phyloP scores from a whole-genome alignment of 2,888 invertebrate genomes.

The Acrobasis consociella region DNA sequence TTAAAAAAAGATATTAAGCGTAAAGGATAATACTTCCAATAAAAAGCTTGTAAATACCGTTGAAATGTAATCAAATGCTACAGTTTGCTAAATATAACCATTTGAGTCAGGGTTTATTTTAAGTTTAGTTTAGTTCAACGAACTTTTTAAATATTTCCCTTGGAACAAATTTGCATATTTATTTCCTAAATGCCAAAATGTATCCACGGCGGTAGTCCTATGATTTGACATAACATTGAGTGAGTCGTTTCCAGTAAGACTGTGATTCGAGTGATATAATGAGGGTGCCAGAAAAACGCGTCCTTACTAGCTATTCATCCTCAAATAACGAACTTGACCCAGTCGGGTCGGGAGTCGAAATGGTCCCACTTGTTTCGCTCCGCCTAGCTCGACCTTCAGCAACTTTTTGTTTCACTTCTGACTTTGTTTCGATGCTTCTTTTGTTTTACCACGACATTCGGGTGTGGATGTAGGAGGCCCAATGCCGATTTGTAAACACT shows the following conservation, averaged over 20 bases:
- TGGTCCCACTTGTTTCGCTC: slow-evolving; percentile 45
- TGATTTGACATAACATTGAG: background rate
- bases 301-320: slow-evolving; percentile 31
- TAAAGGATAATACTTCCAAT: background rate
- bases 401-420: slow-evolving; percentile 47
- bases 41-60: background rate
- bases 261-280: background rate
- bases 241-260: background rate
- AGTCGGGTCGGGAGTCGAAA: slow-evolving; percentile 41
- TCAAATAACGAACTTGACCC: slow-evolving; percentile 71
- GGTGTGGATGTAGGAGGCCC: background rate
- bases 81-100: slow-evolving; percentile 5
- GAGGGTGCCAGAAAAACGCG: background rate
- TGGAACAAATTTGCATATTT: slow-evolving; percentile 4
- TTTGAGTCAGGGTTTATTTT: slow-evolving; percentile 8
- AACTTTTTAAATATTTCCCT: slow-evolving; percentile 11
- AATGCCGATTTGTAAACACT: background rate
- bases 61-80: background rate
- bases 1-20: background rate
- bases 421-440: slow-evolving; percentile 25
- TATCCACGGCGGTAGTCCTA: background rate
- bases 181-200: background rate
- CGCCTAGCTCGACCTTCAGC: slow-evolving; percentile 49
- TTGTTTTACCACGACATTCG: slow-evolving; percentile 30
- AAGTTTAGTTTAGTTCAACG: background rate